phyloP scores from a whole-genome alignment of 2,113 vertebrate genomes.

The Eptesicus fuscus region DNA sequence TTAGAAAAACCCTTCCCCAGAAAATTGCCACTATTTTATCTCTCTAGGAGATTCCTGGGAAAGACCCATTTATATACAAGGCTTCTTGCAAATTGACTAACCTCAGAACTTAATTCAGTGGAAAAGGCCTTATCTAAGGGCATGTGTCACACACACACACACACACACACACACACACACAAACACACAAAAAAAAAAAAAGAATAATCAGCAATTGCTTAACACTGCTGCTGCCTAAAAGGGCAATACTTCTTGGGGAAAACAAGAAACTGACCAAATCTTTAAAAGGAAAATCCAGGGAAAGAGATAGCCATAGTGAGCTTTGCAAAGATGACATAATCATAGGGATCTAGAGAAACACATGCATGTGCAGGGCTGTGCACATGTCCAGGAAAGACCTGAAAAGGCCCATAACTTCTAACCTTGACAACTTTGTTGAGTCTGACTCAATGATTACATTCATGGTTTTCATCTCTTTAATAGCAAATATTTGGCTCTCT shows the following conservation, averaged over 20 bases:
- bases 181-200: background rate
- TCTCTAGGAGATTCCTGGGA: background rate
- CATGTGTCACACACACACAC: background rate
- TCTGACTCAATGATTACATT: background rate
- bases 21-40: background rate
- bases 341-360: background rate
- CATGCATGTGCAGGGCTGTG: background rate
- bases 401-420: background rate
- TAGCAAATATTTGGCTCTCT: background rate
- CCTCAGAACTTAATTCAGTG: background rate
- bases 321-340: background rate
- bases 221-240: background rate
- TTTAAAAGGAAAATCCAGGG: background rate
- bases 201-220: background rate
- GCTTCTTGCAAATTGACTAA: background rate
- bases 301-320: background rate
- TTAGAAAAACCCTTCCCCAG: background rate
- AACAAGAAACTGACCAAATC: background rate
- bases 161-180: too few species aligned
- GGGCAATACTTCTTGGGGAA: background rate
- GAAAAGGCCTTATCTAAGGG: background rate
- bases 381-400: background rate
- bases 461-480: background rate
- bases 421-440: background rate
- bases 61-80: background rate